A percentile compares a stretch with the other conserved stretches of the same genome.
phyloP scores from a whole-genome alignment of 1,140 invertebrate genomes.

The Macrobrachium nipponense region DNA sequence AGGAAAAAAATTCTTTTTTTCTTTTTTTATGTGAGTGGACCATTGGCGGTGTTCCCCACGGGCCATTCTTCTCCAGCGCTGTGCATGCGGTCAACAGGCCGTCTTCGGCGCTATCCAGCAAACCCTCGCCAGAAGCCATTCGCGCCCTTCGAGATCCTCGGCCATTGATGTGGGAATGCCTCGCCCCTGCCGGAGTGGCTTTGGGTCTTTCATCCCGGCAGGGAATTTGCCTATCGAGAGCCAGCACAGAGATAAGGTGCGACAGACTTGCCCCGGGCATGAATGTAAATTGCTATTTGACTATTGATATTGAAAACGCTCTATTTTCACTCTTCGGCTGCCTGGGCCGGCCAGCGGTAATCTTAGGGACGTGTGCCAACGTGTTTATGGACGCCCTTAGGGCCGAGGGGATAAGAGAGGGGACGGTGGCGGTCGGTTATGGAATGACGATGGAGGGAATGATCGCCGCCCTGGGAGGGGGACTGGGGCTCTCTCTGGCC shows the following conservation, averaged over 20 bases:
- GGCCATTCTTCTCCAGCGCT: slow-evolving; percentile 58
- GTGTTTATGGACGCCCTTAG: slow-evolving; percentile 21
- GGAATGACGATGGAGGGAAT: too few species aligned
- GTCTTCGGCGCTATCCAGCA: background rate
- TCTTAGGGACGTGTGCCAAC: slow-evolving; percentile 14
- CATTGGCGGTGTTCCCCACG: slow-evolving; percentile 53
- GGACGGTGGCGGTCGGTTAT: background rate
- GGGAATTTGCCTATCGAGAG: slow-evolving; percentile 59
- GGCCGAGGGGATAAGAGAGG: background rate
- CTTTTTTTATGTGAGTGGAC: slow-evolving; percentile 55
- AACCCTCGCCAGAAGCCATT: slow-evolving; percentile 8
- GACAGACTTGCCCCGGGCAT: slow-evolving; percentile 63
- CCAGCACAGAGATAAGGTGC: slow-evolving; percentile 62
- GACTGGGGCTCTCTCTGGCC: too few species aligned
- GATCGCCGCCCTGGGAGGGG: too few species aligned
- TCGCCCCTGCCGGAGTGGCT: background rate
- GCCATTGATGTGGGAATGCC: slow-evolving; percentile 22
- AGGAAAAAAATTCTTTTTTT: slow-evolving; percentile 34
- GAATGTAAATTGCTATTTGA: slow-evolving; percentile 65
- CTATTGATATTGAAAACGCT: slow-evolving; percentile 64
- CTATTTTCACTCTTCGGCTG: slow-evolving; percentile 29
- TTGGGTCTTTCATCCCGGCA: background rate
- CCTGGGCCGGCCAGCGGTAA: slow-evolving; percentile 19
- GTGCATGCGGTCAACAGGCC: slow-evolving; percentile 37
- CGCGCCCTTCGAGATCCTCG: slow-evolving; percentile 20